Evolutionary conservation across 2,113 vertebrate genomes (phyloP), one percentile per base, ranked within the genome.

Genomic region (Zosterops pallidus): DNA sequence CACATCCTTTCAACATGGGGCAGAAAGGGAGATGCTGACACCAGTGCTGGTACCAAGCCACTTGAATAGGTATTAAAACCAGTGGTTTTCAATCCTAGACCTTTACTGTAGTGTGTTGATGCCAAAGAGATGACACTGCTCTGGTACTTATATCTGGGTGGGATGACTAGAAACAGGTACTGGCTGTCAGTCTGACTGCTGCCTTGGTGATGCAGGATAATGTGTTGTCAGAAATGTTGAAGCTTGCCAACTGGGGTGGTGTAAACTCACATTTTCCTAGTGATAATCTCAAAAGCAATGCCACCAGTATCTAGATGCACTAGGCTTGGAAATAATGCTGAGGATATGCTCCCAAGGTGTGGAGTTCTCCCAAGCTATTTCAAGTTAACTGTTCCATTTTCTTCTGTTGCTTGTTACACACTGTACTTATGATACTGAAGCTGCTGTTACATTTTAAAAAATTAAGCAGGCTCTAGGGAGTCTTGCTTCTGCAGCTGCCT

Each of bases 101-200:
- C 15, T 84, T 21, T 6, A 1, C 35, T 15, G 11, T 25, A 5
- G 6, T 12, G 7, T 9, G 3, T 29, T 70, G 23, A 23, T 84
- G 50, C 15, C 8, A 7, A n/a, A 71, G 55, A 78, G 25, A 9
- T 50, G 12, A 29, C 21, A n/a, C 3, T 77, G 33, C 55, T 76
- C 44, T 68, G 24, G 14, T 63, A 9, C 49, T 55, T 0, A 0
- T 3, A 2, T 33, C 25, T 8, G 16, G 9, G 31, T 35, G 46
- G 59, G n/a, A 11, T 77, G 26, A n/a, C 24, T 18, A 35, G 25
- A 28, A 67, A 11, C 14, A 41, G 25, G 16, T 44, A 8, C 22
- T 65, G 72, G 18, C 37, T 69, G 16, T 25, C 22, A 24, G 42
- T 19, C 41, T 69, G 35, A 25, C 55, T 83, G 31, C 18, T 46